phyloP scores from a whole-genome alignment of 1,140 invertebrate genomes.

The Anastrepha ludens region DNA sequence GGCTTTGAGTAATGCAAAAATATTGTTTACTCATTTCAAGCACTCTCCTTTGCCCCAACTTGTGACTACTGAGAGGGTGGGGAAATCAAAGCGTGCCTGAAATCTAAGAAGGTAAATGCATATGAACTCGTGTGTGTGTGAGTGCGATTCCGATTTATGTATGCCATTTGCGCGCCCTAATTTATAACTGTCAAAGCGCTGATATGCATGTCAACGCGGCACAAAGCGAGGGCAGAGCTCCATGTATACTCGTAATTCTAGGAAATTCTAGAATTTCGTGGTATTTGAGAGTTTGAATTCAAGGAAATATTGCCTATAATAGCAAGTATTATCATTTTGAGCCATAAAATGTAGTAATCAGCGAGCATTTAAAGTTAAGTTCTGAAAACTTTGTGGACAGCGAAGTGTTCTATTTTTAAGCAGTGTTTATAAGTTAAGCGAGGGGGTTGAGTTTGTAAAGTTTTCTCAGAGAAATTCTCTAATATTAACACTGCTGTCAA shows the following conservation, averaged over 20 bases:
- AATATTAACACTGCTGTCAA: too few relatives aligned
- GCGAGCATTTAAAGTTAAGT: background rate
- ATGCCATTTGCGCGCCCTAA: background rate
- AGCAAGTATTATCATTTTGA: too few relatives aligned
- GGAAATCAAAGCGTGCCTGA: too few relatives aligned
- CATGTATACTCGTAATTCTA: background rate
- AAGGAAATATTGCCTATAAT: background rate
- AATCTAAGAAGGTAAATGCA: too few relatives aligned
- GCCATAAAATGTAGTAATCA: too few relatives aligned
- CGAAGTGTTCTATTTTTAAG: too few relatives aligned
- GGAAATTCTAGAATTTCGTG: background rate
- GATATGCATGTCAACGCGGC: conserved; percentile 3
- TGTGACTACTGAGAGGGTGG: too few relatives aligned
- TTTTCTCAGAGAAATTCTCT: too few relatives aligned
- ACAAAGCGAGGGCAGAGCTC: background rate
- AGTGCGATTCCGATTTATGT: background rate
- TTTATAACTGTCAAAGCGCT: conserved; percentile 12
- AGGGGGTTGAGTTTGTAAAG: too few relatives aligned
- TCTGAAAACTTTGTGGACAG: background rate
- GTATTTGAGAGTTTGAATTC: background rate
- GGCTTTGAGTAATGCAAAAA: background rate
- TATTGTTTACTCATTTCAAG: background rate
- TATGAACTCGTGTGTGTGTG: too few relatives aligned
- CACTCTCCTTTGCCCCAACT: too few relatives aligned
- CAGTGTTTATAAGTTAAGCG: too few relatives aligned